These are phyloP conservation scores for Drosophila cardini DNA, from an alignment of 1,140 invertebrate species.

Conservation along the genomic window DNA sequence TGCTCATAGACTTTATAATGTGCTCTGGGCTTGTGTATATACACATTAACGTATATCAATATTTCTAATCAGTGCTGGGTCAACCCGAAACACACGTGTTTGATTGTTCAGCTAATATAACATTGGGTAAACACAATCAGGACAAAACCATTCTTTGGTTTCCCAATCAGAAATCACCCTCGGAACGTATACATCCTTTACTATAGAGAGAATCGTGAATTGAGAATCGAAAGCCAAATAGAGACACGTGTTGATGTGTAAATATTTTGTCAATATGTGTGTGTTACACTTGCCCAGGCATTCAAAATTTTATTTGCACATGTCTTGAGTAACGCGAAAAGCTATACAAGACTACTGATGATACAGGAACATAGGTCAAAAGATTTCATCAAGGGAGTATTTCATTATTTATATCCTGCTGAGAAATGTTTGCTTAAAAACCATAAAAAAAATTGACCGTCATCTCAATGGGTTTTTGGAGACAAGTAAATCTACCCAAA, in stretches of 20 bases:
- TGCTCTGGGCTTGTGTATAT: no score
- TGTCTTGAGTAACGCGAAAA: slow-evolving; percentile 1
- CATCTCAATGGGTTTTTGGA: slow-evolving; percentile 38
- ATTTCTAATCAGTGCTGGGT: slow-evolving; percentile 5
- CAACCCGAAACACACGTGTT: slow-evolving; percentile 34
- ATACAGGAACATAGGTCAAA: neutral
- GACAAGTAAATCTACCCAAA: slow-evolving; percentile 12
- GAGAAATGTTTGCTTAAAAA: slow-evolving; percentile 20
- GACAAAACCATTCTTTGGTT: slow-evolving; percentile 21
- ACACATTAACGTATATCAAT: neutral
- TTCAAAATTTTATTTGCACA: slow-evolving; percentile 29
- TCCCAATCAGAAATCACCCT: neutral
- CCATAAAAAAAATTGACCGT: slow-evolving; percentile 16
- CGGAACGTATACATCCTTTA: neutral
- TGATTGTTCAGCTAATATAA: slow-evolving; percentile 34
- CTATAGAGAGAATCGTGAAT: slow-evolving; percentile 1
- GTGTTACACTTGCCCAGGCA: slow-evolving; percentile 5
- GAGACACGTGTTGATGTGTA: slow-evolving; percentile 54
- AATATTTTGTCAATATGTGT: slow-evolving; percentile 48
- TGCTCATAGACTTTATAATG: no score
- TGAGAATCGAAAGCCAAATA: slow-evolving; percentile 15
- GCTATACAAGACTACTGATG: neutral
- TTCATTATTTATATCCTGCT: slow-evolving; percentile 29
- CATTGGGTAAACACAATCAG: slow-evolving; percentile 56
- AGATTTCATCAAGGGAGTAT: slow-evolving; percentile 12